These are phyloP conservation scores for Cheilosia vulpina DNA, from an alignment of 2,888 invertebrate genomes.

Conservation along the genomic window DNA sequence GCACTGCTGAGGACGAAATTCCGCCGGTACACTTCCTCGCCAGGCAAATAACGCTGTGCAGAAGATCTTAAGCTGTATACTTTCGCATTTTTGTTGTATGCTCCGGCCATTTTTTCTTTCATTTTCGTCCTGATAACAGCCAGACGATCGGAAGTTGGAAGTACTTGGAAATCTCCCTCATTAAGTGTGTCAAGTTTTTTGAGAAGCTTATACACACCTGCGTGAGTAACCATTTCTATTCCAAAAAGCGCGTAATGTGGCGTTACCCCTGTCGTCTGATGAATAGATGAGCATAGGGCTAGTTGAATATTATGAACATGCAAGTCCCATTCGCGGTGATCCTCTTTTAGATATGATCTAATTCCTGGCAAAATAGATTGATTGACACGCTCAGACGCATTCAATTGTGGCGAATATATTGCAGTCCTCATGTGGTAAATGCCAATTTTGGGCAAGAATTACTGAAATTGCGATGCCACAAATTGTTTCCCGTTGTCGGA, in stretches of 20 bases:
- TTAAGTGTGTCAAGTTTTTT: not conserved
- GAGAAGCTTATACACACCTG: not conserved
- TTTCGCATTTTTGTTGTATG: not conserved
- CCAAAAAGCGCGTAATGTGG: not conserved
- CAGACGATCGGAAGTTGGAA: not conserved
- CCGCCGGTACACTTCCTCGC: not conserved
- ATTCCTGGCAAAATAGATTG: conserved; percentile 69
- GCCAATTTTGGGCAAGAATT: not conserved
- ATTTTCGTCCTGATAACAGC: not conserved
- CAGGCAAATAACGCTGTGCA: not conserved
- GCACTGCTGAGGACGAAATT: not conserved
- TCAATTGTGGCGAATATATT: not conserved
- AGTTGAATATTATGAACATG: conserved; percentile 50
- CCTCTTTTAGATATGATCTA: conserved; percentile 53
- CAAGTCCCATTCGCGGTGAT: conserved; percentile 64
- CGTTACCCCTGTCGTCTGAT: conserved; percentile 27
- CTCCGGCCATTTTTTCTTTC: not conserved
- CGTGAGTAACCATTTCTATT: not conserved
- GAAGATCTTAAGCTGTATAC: not conserved
- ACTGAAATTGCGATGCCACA: not conserved
- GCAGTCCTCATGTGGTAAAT: not conserved
- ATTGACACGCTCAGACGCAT: conserved; percentile 4
- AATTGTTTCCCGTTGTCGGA: not conserved
- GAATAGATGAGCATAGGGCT: conserved; percentile 39
- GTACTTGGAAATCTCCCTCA: not conserved